These are phyloP conservation scores for Cecropterus lyciades DNA, from an alignment of 1,140 invertebrate species.

Conservation along the genomic window DNA sequence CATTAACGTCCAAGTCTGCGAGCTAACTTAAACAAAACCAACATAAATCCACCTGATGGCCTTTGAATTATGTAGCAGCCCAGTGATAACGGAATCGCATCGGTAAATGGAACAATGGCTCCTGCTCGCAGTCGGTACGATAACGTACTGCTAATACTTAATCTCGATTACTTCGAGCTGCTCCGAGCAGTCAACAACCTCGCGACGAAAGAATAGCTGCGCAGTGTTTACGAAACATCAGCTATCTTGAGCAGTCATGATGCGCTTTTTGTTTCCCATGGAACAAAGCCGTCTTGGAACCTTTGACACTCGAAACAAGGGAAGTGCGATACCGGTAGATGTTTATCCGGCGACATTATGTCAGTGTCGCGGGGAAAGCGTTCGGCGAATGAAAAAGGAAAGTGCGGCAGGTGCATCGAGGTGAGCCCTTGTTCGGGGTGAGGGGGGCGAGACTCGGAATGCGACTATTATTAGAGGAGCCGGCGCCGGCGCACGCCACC, in stretches of 20 bases:
- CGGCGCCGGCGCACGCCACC: slow-evolving; percentile 68
- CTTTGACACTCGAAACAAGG: slow-evolving; percentile 52
- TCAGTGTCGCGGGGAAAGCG: slow-evolving; percentile 57
- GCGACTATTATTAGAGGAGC: slow-evolving; percentile 72
- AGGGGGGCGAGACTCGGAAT: slow-evolving; percentile 61
- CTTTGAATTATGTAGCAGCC: slow-evolving; percentile 33
- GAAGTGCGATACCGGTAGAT: slow-evolving; percentile 47
- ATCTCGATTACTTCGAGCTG: slow-evolving; percentile 21
- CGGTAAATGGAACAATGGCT: slow-evolving; percentile 36
- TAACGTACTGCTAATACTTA: slow-evolving; percentile 31
- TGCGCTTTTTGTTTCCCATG: slow-evolving; percentile 17
- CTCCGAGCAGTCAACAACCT: slow-evolving; percentile 34
- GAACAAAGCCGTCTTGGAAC: slow-evolving; percentile 41
- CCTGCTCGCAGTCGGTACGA: slow-evolving; percentile 24
- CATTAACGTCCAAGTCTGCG: slow-evolving; percentile 9
- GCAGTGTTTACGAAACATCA: slow-evolving; percentile 10
- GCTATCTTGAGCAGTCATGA: neutral
- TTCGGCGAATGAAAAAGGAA: slow-evolving; percentile 69
- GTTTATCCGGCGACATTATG: slow-evolving; percentile 49
- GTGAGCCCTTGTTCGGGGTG: slow-evolving; percentile 48
- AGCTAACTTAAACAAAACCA: slow-evolving; percentile 20
- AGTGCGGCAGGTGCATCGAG: slow-evolving; percentile 70
- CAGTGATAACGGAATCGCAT: slow-evolving; percentile 34
- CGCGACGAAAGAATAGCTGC: slow-evolving; percentile 10
- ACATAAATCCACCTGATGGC: slow-evolving; percentile 32